Base-by-base conservation (phyloP, 2,888 invertebrate genomes). In the Pediacus dermestoides region DNA sequence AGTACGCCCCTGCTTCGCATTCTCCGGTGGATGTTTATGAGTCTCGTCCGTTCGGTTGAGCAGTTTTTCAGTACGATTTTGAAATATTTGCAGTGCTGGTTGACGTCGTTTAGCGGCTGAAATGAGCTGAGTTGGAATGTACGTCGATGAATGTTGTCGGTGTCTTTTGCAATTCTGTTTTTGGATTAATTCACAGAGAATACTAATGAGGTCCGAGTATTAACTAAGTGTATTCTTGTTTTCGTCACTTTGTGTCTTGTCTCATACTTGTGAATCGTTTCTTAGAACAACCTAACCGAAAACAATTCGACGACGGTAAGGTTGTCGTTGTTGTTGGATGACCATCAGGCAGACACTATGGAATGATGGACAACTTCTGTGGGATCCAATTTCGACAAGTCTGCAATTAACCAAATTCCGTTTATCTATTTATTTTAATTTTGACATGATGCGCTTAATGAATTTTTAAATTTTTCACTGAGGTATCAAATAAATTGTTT, bases 141-240 rank as follows among this genome's bases (percentile, higher is more conserved):
- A 53, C 52, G 53, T 52, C 59, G 58, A 55, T 57, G 60, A 62
- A 62, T 59, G 61, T 52, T 54, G 64, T 61, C 66, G 66, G 64
- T 57, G 53, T 60, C 62, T 63, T 68, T 66, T 62, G 60, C 61
- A 55, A 60, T 60, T 58, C 66, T 64, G 63, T 67, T 67, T 68
- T 68, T 66, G 64, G 64, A 66, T 68, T 66, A 67, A 68, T 68
- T 67, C 67, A 60, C 62, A 50, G 56, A 60, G 68, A 67, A 68
- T 68, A 68, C 67, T 68, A 68, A 68, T 67, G 65, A 68, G 64
- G 52, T 44, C 57, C 55, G 58, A 55, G 62, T 63, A 67, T 64
- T 63, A 64, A 64, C 64, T 64, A 64, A 66, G 60, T 59, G 62
- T 63, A 64, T 58, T 60, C 62, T 60, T 66, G 64, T 64, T 66